These are phyloP conservation scores for Euspilapteryx auroguttella DNA, from an alignment of 2,888 invertebrate species.

Conservation along the genomic window DNA sequence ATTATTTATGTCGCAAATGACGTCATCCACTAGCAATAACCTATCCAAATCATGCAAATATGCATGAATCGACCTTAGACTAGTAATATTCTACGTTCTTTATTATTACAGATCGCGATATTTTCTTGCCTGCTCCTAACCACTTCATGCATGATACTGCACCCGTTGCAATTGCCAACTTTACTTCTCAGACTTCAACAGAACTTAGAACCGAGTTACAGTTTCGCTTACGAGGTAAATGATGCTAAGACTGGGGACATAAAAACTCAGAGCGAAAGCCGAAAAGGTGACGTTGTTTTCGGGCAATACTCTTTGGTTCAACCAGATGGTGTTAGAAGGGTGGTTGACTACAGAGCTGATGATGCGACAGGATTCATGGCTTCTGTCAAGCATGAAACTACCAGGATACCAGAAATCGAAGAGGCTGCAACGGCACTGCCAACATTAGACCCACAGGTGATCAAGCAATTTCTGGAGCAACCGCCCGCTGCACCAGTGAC, in stretches of 20 bases:
- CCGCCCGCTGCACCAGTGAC: not conserved
- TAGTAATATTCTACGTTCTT: too few relatives aligned
- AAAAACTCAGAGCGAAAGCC: slow-evolving; percentile 53
- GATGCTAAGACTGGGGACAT: slow-evolving; percentile 55
- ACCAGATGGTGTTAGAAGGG: slow-evolving; percentile 55
- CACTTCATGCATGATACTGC: slow-evolving; percentile 29
- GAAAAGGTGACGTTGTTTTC: slow-evolving; percentile 48
- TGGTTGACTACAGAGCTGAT: slow-evolving; percentile 59
- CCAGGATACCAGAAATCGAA: slow-evolving; percentile 1
- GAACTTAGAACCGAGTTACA: slow-evolving; percentile 42
- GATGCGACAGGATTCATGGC: slow-evolving; percentile 55
- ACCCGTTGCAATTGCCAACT: slow-evolving; percentile 19
- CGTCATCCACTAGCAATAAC: too few relatives aligned
- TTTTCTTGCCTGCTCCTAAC: slow-evolving; percentile 25
- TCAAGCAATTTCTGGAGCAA: not conserved
- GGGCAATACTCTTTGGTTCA: slow-evolving; percentile 58
- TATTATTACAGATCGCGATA: slow-evolving; percentile 16
- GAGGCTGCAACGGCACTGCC: not conserved
- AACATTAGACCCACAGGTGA: not conserved
- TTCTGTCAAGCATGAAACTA: slow-evolving; percentile 40
- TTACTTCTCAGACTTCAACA: slow-evolving; percentile 6
- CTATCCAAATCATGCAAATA: not conserved
- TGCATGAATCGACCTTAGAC: not conserved
- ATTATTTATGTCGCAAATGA: too few relatives aligned
- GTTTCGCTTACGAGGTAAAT: slow-evolving; percentile 58